Base-by-base conservation (phyloP, 2,888 invertebrate species). In the Chloroclystis v-ata region DNA sequence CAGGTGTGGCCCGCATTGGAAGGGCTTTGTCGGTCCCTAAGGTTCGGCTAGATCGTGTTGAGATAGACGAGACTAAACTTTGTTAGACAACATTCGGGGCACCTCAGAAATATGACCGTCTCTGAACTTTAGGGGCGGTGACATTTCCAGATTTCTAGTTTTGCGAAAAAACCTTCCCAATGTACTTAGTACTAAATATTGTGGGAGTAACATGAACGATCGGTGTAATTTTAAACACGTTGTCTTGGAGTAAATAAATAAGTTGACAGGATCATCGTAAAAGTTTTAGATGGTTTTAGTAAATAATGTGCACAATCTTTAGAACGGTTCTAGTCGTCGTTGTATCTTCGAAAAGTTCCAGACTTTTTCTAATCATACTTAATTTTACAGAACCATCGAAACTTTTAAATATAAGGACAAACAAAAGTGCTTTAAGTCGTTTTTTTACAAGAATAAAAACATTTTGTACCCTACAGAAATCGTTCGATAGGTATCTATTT, bases 1-100 rank as follows among this genome's bases (percentile, higher is more conserved):
- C 51, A 49, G 47, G 49, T 47, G 67, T 69, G 70, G 46, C 47
- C 49, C 45, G 48, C 45, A 52, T 54, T 52, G 42, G 43, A 25
- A 47, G 28, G 48, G 56, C 44, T 54, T 58, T 44, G 46, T 30
- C 24, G 40, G 20, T 32, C 12, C 29, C 13, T 41, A 25, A n/a
- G 32, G 20, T 39, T 37, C 28, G 40, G 44, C 28, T 33, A 13
- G 14, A 32, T 41, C 13, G 37, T 28, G 37, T 41, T 37, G 8
- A 28, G 42, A 32, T 37, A 28, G 39, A 24, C 16, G 20, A 44
- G 24, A 25, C 5, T 35, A 13, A 16, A 40, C 32, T 41, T 26
- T 29, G n/a, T 10, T 14, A 32, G 14, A 25, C 13, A 25, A 25
- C 20, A 24, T 35, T 20, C 33, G 16, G 14, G 35, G 10, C 20